A percentile compares a stretch with the other conserved stretches of the same genome.
phyloP scores from a whole-genome alignment of 1,140 invertebrate genomes.

The Rhyacophila brunnea region DNA sequence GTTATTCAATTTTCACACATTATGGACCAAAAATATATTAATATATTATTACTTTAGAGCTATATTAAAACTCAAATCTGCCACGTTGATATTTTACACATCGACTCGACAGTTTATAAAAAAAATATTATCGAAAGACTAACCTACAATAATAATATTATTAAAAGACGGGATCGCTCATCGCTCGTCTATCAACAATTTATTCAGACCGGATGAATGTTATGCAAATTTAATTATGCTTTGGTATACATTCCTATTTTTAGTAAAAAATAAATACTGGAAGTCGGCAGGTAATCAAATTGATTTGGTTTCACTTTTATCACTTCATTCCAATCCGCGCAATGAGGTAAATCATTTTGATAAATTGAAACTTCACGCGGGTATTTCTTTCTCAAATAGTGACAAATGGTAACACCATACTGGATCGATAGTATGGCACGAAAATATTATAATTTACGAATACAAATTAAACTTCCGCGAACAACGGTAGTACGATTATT shows the following conservation, averaged over 20 bases:
- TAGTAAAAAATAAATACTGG: constrained; percentile 25
- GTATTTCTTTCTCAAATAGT: not conserved
- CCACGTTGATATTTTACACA: not conserved
- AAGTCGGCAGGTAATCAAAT: constrained; percentile 20
- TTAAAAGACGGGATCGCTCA: not conserved
- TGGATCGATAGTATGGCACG: constrained; percentile 22
- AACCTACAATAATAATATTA: not conserved
- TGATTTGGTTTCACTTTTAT: constrained; percentile 13
- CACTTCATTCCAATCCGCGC: not conserved
- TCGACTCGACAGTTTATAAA: constrained; percentile 5
- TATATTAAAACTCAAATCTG: not conserved
- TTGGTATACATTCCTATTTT: constrained; percentile 17
- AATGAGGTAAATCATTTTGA: not conserved
- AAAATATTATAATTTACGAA: constrained; percentile 9
- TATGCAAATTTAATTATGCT: constrained; percentile 1
- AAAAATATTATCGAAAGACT: constrained; percentile 1
- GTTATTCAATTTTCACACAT: constrained; percentile 19
- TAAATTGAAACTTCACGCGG: too few species aligned
- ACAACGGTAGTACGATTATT: constrained; percentile 1
- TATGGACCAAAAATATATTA: constrained; percentile 28
- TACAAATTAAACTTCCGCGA: constrained; percentile 6
- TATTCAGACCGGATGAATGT: not conserved
- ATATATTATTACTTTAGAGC: constrained; percentile 9
- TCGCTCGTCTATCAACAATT: not conserved
- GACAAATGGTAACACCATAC: constrained; percentile 29